A percentile compares a stretch with the other conserved stretches of the same genome.
Conservation (phyloP, 2,888 invertebrate genomes). For the Gymnoscelis rufifasciata region DNA sequence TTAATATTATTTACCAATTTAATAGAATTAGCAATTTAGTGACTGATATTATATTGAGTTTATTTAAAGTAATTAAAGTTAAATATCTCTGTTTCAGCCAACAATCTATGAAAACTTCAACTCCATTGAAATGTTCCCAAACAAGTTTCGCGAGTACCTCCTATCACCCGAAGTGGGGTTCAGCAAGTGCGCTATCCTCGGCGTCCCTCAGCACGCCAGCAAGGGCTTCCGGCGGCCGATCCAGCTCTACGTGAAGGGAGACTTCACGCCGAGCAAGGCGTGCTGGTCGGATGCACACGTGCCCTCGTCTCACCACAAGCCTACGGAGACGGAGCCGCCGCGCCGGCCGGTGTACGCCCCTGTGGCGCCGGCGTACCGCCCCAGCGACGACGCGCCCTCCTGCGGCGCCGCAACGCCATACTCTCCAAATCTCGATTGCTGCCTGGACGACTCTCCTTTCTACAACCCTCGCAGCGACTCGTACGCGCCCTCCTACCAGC, state of each 20-base stretch:
- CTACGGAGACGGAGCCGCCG: slow-evolving; percentile 75
- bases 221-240: slow-evolving; percentile 94
- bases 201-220: slow-evolving; percentile 88
- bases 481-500: slow-evolving; percentile 73
- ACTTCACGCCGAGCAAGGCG: slow-evolving; percentile 81
- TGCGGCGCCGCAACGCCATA: slow-evolving; percentile 75
- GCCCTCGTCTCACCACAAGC: slow-evolving; percentile 80
- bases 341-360: slow-evolving; percentile 74
- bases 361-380: slow-evolving; percentile 66
- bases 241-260: slow-evolving; percentile 82
- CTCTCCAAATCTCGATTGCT: slow-evolving; percentile 68
- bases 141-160: slow-evolving; percentile 95
- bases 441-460: slow-evolving; percentile 72
- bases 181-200: slow-evolving; percentile 91
- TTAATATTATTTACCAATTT: no score
- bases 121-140: slow-evolving; percentile 91
- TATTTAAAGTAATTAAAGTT: no score
- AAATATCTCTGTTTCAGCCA: slow-evolving; percentile 79
- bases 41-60: no score
- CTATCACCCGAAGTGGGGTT: slow-evolving; percentile 95
- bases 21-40: no score
- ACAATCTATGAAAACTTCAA: slow-evolving; percentile 91
- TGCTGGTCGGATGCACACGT: slow-evolving; percentile 82
- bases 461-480: slow-evolving; percentile 75
- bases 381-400: slow-evolving; percentile 74